Evolutionary conservation across 2,113 vertebrate species (phyloP).

Genomic region (Apeltes quadracus): DNA sequence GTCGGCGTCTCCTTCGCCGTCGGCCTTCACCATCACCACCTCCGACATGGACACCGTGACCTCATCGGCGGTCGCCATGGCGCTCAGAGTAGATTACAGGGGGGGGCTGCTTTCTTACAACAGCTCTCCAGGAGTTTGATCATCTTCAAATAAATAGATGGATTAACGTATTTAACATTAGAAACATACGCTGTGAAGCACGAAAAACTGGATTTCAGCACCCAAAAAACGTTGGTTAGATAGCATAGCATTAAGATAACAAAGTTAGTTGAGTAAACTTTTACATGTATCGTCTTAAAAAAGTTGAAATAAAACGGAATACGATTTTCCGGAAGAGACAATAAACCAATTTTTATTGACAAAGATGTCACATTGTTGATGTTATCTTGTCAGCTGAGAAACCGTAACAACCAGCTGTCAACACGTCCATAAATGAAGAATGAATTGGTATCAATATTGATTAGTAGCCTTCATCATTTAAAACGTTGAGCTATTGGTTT

Average conservation of each 20-base stretch:
- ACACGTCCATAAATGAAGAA: background rate
- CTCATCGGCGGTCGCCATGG: slow-evolving; percentile 89
- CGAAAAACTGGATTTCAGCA: background rate
- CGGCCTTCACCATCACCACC: slow-evolving; percentile 89
- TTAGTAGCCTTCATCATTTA: background rate
- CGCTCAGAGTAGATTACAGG: slow-evolving; percentile 50
- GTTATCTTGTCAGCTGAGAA: background rate
- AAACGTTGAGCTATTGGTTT: background rate
- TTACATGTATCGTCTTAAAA: background rate
- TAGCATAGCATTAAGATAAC: background rate
- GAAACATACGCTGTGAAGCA: background rate
- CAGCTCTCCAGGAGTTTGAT: slow-evolving; percentile 37
- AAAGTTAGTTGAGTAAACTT: background rate
- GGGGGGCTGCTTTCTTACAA: slow-evolving; percentile 21
- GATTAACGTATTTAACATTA: background rate
- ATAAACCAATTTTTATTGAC: background rate
- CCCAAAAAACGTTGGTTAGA: background rate
- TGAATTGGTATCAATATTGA: background rate
- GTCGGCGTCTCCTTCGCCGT: slow-evolving; percentile 83
- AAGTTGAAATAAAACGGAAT: background rate
- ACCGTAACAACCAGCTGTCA: background rate
- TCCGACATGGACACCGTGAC: slow-evolving; percentile 93
- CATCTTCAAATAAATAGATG: slow-evolving; percentile 40
- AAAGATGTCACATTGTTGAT: background rate
- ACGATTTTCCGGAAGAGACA: background rate